A percentile compares a stretch with the other conserved stretches of the same genome.
Evolutionary conservation across 2,888 invertebrate genomes (phyloP).

Genomic region (Argyresthia goedartella): DNA sequence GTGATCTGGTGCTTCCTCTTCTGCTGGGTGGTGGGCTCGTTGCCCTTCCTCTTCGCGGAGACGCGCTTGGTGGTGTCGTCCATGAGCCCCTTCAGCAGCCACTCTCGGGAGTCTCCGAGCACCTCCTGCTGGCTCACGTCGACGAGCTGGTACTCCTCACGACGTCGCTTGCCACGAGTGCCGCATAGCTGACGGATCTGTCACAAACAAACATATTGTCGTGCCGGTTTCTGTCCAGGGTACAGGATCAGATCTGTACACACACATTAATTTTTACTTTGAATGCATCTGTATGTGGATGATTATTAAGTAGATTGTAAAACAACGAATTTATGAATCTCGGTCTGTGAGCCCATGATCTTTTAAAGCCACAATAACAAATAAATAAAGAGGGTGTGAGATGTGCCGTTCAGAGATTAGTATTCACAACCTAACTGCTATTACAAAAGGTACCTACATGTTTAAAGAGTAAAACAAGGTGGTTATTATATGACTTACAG

Average conservation of each 20-base stretch:
- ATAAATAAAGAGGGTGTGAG: too few relatives aligned
- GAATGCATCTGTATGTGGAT: too few relatives aligned
- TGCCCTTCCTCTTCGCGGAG: slow-evolving; percentile 68
- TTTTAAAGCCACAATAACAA: too few relatives aligned
- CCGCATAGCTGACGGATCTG: slow-evolving; percentile 79
- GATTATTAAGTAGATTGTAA: too few relatives aligned
- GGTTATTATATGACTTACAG: slow-evolving; percentile 33
- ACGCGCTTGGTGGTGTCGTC: slow-evolving; percentile 74
- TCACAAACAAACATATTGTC: slow-evolving; percentile 1
- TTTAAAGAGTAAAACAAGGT: too few relatives aligned
- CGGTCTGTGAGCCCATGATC: too few relatives aligned
- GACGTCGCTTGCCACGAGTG: slow-evolving; percentile 71
- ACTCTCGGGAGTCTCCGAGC: slow-evolving; percentile 82
- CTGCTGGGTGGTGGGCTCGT: slow-evolving; percentile 76
- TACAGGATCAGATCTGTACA: too few relatives aligned
- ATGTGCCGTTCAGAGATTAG: too few relatives aligned
- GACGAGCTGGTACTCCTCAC: slow-evolving; percentile 80
- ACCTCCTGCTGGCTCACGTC: slow-evolving; percentile 88
- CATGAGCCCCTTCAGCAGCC: slow-evolving; percentile 84
- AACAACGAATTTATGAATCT: too few relatives aligned
- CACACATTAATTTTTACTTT: neutral
- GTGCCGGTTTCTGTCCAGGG: too few relatives aligned
- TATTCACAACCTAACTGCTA: too few relatives aligned
- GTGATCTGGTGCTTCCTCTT: slow-evolving; percentile 96
- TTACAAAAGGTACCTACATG: too few relatives aligned